These are phyloP conservation scores for Drosophila testacea DNA, from an alignment of 2,888 invertebrate species.

Conservation along the genomic window DNA sequence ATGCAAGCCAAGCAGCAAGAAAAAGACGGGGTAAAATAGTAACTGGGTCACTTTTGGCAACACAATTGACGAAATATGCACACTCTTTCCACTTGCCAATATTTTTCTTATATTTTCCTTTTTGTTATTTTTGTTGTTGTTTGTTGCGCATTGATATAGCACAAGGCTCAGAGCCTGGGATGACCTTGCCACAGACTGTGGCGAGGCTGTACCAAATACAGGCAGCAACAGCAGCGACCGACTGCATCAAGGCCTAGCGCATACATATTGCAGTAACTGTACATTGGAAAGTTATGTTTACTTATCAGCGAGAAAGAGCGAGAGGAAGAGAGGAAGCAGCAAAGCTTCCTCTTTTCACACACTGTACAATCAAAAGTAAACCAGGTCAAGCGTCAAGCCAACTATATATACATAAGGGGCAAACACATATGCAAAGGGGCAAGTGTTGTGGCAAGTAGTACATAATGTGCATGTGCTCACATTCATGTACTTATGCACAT, in stretches of 20 bases:
- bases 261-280: constrained; percentile 68
- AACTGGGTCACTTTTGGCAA: constrained; percentile 61
- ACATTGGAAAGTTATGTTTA: constrained; percentile 60
- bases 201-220: constrained; percentile 47
- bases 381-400: constrained; percentile 74
- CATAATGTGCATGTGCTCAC: constrained; percentile 8
- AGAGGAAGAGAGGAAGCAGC: not conserved
- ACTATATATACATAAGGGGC: constrained; percentile 22
- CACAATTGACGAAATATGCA: constrained; percentile 47
- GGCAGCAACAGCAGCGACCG: constrained; percentile 8
- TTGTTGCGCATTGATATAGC: constrained; percentile 37
- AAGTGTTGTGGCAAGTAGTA: constrained; percentile 7
- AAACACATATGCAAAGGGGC: constrained; percentile 8
- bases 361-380: constrained; percentile 59
- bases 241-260: constrained; percentile 53
- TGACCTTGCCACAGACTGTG: constrained; percentile 62
- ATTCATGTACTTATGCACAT: constrained; percentile 14
- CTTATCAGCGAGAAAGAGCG: constrained; percentile 29
- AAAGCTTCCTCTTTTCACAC: constrained; percentile 30
- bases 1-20: constrained; percentile 58
- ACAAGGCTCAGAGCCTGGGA: constrained; percentile 56
- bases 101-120: not conserved
- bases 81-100: constrained; percentile 25
- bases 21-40: constrained; percentile 31
- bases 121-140: constrained; percentile 1